Conservation (phyloP, 2,113 vertebrate genomes). For the Alaudala cheleensis region DNA sequence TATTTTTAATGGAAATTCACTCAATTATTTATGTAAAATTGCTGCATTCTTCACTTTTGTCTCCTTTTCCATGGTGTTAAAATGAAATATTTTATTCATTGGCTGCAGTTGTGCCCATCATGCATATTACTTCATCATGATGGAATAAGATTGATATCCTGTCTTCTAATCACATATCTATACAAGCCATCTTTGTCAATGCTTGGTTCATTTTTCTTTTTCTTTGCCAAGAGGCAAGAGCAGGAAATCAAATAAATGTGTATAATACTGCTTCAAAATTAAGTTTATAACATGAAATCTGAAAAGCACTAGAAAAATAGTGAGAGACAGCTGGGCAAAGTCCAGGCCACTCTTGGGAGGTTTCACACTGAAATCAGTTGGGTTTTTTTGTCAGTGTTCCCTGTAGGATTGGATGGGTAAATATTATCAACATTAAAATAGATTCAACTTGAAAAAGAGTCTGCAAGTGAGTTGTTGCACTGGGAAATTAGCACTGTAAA, state of each 20-base stretch:
- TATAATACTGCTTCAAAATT: slow-evolving; percentile 16
- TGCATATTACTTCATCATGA: neutral
- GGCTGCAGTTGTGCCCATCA: neutral
- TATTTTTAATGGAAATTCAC: neutral
- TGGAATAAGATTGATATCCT: slow-evolving; percentile 42
- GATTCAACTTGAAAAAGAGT: neutral
- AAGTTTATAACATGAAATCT: slow-evolving; percentile 15
- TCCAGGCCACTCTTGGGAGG: neutral
- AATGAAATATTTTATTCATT: slow-evolving; percentile 55
- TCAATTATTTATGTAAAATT: slow-evolving; percentile 24
- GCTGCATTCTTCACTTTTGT: neutral
- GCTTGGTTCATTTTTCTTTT: neutral
- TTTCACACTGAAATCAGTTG: neutral
- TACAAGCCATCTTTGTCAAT: neutral
- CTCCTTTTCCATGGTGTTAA: slow-evolving; percentile 10
- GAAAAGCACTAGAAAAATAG: neutral
- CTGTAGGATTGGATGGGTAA: neutral
- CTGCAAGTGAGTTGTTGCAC: neutral
- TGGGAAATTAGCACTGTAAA: neutral
- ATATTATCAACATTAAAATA: neutral
- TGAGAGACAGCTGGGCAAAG: neutral
- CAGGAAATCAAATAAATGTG: slow-evolving; percentile 29
- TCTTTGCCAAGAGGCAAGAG: slow-evolving; percentile 6
- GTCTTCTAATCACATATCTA: neutral
- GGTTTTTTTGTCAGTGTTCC: neutral